Evolutionary conservation across 2,888 invertebrate species (phyloP), one percentile per base, ranked within the genome.

Genomic region (Pegoplata infirma): DNA sequence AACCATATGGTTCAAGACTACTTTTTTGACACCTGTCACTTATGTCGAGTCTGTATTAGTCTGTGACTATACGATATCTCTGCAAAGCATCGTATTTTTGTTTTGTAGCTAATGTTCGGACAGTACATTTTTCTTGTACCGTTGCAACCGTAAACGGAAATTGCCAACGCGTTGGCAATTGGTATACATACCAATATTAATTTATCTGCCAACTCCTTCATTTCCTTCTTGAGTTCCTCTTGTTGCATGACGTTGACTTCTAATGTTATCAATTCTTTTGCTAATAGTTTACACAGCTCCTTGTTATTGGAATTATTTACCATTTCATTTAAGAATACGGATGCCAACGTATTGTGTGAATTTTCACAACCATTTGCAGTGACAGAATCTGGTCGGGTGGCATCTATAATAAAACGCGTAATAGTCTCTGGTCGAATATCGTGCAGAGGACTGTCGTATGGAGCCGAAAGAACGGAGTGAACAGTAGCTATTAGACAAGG

Each of bases 361-460:
- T 87, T 87, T 23, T 80, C 83, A 40, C 84, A 76, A 14, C 75
- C 82, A 0, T 84, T 82, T 55, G 23, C 71, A 1, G 81, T 81
- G 59, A 85, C 85, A 58, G 77, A 83, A 36, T 87, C 91, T 19
- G 92, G 91, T 17, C 91, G 90, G 0, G 95, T 95, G 1, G 96
- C 91, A 28, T 93, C 93, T 0, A 95, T 91, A n/a, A 97, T 92
- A 84, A 96, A 94, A 63, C 92, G 92, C 0, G 94, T 92, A 0
- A 97, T 93, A 46, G 94, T 93, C 63, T 93, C 92, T 0, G 93
- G 91, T 83, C 96, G 93, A 28, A 97, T 93, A 82, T 94, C 93
- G 3, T 92, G 91, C 5, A 97, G 88, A 0, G 96, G 95, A 81
- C 95, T 95, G 61, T 92, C 93, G 5, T 92, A 91, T 0, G 96